Percentiles rank a stretch among this genome's conserved stretches.
Conservation (phyloP, 2,113 vertebrate genomes). For the Suricata suricatta region DNA sequence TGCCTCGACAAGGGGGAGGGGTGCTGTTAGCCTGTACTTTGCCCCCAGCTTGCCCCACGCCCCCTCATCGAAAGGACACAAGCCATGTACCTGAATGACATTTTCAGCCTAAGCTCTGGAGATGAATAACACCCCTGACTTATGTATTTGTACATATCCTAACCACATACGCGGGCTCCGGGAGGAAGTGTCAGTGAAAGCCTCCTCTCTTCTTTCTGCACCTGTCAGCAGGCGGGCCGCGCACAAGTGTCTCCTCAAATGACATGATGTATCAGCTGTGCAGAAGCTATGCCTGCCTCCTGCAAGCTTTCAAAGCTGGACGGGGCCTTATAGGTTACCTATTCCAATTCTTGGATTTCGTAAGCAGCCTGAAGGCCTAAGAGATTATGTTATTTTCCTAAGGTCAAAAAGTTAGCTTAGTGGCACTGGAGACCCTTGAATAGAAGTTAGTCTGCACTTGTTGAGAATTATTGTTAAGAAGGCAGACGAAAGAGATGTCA, state of each 20-base stretch:
- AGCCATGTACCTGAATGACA: background rate
- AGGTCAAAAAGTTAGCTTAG: background rate
- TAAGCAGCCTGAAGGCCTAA: background rate
- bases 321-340: background rate
- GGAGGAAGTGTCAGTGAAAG: background rate
- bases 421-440: background rate
- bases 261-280: background rate
- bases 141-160: fast-evolving
- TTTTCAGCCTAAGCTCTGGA: background rate
- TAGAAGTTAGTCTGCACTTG: background rate
- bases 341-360: background rate
- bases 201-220: background rate
- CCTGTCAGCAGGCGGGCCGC: background rate
- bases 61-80: background rate
- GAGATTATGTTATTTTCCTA: background rate
- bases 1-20: too few relatives aligned
- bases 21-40: too few relatives aligned
- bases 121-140: background rate
- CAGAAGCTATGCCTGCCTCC: background rate
- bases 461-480: background rate
- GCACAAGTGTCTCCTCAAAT: background rate
- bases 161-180: background rate
- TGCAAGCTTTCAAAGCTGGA: background rate
- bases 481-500: background rate
- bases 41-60: too few relatives aligned